Evolutionary conservation across 2,113 vertebrate genomes (phyloP).

Genomic region (Lepus americanus): DNA sequence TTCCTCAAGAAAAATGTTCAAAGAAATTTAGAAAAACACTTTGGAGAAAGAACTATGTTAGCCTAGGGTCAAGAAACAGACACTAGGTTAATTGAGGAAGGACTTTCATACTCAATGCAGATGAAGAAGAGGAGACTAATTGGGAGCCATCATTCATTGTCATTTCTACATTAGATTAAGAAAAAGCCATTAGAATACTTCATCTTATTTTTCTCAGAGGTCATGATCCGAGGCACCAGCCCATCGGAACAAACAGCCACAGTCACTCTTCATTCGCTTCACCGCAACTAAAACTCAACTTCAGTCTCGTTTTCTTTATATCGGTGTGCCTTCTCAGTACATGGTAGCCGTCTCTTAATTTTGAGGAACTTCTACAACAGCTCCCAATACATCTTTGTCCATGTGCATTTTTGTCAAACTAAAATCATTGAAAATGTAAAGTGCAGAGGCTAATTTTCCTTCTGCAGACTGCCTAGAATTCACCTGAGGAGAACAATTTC

Average conservation of each 20-base stretch:
- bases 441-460: not conserved
- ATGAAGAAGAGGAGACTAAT: conserved; percentile 80
- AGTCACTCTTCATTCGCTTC: conserved; percentile 81
- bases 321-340: conserved; percentile 30
- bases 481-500: not conserved
- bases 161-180: conserved; percentile 76
- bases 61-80: not conserved
- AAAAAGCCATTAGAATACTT: conserved; percentile 59
- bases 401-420: conserved; percentile 34
- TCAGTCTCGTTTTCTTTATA: conserved; percentile 69
- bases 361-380: not conserved
- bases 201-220: conserved; percentile 82
- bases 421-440: not conserved
- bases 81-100: not conserved
- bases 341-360: not conserved
- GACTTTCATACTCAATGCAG: conserved; percentile 39
- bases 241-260: conserved; percentile 77
- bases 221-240: conserved; percentile 80
- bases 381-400: conserved; percentile 51
- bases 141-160: conserved; percentile 79
- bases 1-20: not conserved
- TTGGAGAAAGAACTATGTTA: not conserved
- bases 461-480: not conserved
- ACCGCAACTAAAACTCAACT: conserved; percentile 69
- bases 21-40: not conserved